Base-by-base conservation (phyloP, 2,888 invertebrate genomes). In the Ditula angustiorana region DNA sequence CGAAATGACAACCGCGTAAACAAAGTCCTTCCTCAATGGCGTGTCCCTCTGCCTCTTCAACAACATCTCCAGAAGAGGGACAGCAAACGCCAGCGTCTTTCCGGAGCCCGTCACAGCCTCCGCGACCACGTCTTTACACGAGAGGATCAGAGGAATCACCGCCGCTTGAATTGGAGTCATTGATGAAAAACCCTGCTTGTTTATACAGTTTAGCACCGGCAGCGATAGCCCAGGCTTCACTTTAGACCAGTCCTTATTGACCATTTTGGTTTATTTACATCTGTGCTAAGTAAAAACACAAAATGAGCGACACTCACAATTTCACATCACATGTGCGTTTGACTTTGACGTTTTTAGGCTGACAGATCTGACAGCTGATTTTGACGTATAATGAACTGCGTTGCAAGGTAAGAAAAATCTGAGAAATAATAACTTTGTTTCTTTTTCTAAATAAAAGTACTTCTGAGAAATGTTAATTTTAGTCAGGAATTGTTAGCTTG, bases 61-160 rank as follows among this genome's bases (percentile, higher is more conserved):
- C 53, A 99, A 87, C 75, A 98, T 95, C 90, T 99, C 98, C 55
- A 99, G 78, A 77, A 98, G 85, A 0, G 99, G 99, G 46, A 99
- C 95, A 10, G 99, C 90, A 86, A 99, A 99, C 0, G 99, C 98
- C 37, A 99, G 88, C 0, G 99, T 99, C 91, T 99, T 99, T 0
- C 99, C 99, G 70, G 99, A 99, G 2, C 99, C 99, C 0, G 99
- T 99, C 0, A 99, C 98, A 2, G 99, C 99, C 88, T 99, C 99
- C 0, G 97, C 99, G 0, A 98, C 98, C 11, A 99, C 98, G 94
- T 99, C 99, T 87, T 99, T 99, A 75, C 97, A 97, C 7, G 95
- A 95, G 58, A 99, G 84, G 57, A 99, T 93, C 59, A 98, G 92
- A 0, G 98, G 98, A 77, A 99, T 98, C 60, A 97, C 96, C 0